Evolutionary conservation across 2,797 vertebrate genomes (phyloP), one percentile per base, ranked within the genome.

Genomic region (Chelidonichthys spinosus): DNA sequence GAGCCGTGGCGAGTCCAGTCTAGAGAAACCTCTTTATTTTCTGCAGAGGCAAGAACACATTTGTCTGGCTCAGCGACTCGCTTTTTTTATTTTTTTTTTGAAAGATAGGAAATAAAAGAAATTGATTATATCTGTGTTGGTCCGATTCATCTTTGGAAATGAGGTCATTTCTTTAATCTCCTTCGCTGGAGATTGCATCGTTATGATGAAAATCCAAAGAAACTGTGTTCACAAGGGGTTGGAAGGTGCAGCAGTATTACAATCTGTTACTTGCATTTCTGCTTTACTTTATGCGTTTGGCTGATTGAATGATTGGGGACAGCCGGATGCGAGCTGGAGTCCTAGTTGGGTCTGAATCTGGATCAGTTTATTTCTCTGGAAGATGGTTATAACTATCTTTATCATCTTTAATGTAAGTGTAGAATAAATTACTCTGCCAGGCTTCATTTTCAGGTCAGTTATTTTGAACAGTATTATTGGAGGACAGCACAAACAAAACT

Each of bases 91-190:
- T 55, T 42, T 39, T 49, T 74, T 83, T 83, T 74, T 86, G 64
- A 89, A 78, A 86, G 64, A 86, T 86, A 82, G 78, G 69, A 81
- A 87, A 86, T 87, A 87, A 88, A 88, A 82, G 69, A 88, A 89
- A 89, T 87, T 78, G 81, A 89, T 88, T 79, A 77, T 68, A 86
- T 90, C 83, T 84, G 49, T 62, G 69, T 83, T 81, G 66, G 82
- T 84, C 77, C 53, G 67, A 88, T 88, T 85, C 70, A 84, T 87
- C 84, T 86, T 77, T 74, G 60, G 74, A 85, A 87, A 89, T 85
- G 65, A 86, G 87, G 83, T 87, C 79, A 87, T 87, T 88, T 85
- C 74, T 88, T 78, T 64, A 50, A 87, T 89, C 80, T 85, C 56
- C 82, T 85, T 79, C 69, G 55, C 69, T 66, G 56, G 62, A 86